Conservation (phyloP, 2,797 vertebrate genomes). For the Helostoma temminkii region DNA sequence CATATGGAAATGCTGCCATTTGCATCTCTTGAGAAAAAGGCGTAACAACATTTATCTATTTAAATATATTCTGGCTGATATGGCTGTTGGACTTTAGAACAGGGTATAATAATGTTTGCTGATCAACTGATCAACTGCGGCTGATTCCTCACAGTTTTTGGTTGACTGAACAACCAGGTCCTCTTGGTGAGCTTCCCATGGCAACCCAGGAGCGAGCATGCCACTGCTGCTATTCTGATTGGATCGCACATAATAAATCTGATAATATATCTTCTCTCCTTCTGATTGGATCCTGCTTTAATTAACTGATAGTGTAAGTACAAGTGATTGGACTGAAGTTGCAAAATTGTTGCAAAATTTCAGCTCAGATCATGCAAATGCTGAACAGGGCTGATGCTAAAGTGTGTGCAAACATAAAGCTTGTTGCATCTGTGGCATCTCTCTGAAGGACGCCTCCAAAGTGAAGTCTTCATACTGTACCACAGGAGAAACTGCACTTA, state of each 20-base stretch:
- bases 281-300: conserved; percentile 79
- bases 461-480: not conserved
- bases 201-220: conserved; percentile 60
- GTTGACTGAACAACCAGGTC: conserved; percentile 72
- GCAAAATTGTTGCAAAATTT: conserved; percentile 55
- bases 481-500: conserved; percentile 28
- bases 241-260: conserved; percentile 74
- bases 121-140: conserved; percentile 70
- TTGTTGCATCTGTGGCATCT: conserved; percentile 41
- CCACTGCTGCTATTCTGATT: conserved; percentile 61
- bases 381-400: not conserved
- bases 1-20: conserved; percentile 82
- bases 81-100: conserved; percentile 77
- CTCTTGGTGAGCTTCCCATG: conserved; percentile 62
- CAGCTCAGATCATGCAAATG: conserved; percentile 11
- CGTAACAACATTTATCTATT: conserved; percentile 81
- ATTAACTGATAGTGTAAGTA: conserved; percentile 77
- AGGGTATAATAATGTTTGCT: conserved; percentile 77
- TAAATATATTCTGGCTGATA: conserved; percentile 80
- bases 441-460: conserved; percentile 29
- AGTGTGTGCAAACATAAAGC: not conserved
- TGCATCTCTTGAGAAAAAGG: conserved; percentile 81
- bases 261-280: conserved; percentile 65
- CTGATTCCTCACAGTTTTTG: conserved; percentile 71
- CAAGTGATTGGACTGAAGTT: conserved; percentile 72